These are phyloP conservation scores for Passer montanus DNA, from an alignment of 2,113 vertebrate genomes.

Conservation along the genomic window DNA sequence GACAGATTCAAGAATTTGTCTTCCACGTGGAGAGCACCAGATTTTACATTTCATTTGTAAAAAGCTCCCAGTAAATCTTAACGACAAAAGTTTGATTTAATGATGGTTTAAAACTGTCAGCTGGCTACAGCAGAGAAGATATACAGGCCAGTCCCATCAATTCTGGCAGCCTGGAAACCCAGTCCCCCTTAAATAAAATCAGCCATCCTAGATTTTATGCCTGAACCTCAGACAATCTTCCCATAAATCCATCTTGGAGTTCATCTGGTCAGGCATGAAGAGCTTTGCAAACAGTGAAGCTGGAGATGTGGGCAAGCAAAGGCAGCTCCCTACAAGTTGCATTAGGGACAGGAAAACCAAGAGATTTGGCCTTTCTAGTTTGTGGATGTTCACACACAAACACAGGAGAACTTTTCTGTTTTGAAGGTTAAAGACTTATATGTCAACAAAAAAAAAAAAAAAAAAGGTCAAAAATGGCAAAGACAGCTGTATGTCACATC, in stretches of 20 bases:
- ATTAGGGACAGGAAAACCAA: neutral
- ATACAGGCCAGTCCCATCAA: neutral
- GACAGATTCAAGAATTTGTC: neutral
- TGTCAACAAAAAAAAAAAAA: neutral
- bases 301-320: neutral
- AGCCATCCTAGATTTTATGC: neutral
- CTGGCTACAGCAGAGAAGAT: constrained; percentile 25
- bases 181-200: neutral
- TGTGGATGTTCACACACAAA: neutral
- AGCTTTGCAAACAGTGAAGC: neutral
- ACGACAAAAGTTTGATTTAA: constrained; percentile 11
- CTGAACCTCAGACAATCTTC: neutral
- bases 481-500: neutral
- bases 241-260: neutral
- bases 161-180: neutral
- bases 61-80: constrained; percentile 15
- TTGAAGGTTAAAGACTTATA: neutral
- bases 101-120: constrained; percentile 29
- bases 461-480: neutral
- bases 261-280: neutral
- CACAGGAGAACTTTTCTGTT: neutral
- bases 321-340: neutral
- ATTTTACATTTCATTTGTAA: constrained; percentile 25
- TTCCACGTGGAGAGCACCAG: neutral
- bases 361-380: neutral